phyloP scores from a whole-genome alignment of 2,888 invertebrate species.

The Eupithecia insigniata region DNA sequence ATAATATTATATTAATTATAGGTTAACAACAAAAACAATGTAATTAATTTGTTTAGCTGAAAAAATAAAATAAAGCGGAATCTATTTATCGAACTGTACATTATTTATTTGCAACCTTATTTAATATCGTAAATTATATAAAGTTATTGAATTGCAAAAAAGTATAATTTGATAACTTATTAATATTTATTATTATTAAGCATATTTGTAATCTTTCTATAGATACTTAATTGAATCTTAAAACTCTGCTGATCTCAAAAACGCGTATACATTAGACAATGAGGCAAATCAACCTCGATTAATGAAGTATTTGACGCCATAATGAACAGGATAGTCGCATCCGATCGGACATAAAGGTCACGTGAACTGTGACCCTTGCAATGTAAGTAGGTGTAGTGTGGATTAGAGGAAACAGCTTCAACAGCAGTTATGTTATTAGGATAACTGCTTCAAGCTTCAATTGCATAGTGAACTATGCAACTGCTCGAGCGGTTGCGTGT shows the following conservation, averaged over 20 bases:
- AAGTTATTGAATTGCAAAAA: neutral
- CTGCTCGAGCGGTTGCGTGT: too few relatives aligned
- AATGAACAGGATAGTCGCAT: constrained; percentile 3
- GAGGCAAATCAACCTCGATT: constrained; percentile 68
- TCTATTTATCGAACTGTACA: neutral
- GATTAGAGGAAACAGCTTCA: too few relatives aligned
- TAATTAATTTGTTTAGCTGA: neutral
- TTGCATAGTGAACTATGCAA: too few relatives aligned
- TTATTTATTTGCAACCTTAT: too few relatives aligned
- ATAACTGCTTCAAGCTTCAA: too few relatives aligned
- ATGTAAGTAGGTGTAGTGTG: neutral
- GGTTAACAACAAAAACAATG: neutral
- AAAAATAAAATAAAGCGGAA: neutral
- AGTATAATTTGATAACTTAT: neutral
- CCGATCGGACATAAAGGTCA: constrained; percentile 5
- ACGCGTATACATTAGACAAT: constrained; percentile 31
- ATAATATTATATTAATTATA: too few relatives aligned
- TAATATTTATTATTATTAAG: neutral
- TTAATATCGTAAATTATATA: neutral
- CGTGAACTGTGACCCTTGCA: neutral
- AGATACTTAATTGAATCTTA: neutral
- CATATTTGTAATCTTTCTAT: neutral
- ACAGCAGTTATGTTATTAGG: too few relatives aligned
- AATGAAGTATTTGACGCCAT: constrained; percentile 61
- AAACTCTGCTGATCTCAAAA: constrained; percentile 26